phyloP scores from a whole-genome alignment of 1,140 invertebrate species.

The Bactericera cockerelli region DNA sequence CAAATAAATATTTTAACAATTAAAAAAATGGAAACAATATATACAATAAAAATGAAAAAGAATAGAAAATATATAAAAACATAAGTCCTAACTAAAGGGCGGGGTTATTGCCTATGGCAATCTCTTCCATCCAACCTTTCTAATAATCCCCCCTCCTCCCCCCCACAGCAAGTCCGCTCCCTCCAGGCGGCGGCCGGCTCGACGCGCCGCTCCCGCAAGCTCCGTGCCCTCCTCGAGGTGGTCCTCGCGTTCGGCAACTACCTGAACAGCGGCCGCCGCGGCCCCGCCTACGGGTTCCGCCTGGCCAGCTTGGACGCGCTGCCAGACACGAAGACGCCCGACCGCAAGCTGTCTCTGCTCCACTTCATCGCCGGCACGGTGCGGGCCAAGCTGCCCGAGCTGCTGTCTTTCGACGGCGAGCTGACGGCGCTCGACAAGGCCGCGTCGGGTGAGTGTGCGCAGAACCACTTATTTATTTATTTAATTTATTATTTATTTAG shows the following conservation, averaged over 20 bases:
- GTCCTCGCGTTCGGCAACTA: constrained; percentile 98
- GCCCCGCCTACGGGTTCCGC: constrained; percentile 96
- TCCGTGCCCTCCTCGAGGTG: constrained; percentile 77
- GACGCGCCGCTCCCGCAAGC: constrained; percentile 76
- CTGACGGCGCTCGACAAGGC: constrained; percentile 89
- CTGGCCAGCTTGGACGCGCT: constrained; percentile 88
- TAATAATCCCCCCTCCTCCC: too few species aligned
- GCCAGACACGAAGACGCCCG: constrained; percentile 84
- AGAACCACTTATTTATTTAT: too few species aligned
- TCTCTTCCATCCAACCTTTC: too few species aligned
- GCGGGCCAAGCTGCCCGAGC: constrained; percentile 68
- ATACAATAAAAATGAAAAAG: too few species aligned
- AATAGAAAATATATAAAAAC: too few species aligned
- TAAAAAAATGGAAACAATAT: too few species aligned
- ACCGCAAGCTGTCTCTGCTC: constrained; percentile 78
- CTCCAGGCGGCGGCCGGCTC: constrained; percentile 84
- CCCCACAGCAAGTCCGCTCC: constrained; percentile 77
- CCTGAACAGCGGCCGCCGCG: constrained; percentile 89
- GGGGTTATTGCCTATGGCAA: too few species aligned
- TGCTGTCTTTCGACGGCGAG: constrained; percentile 80
- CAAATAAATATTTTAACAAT: too few species aligned
- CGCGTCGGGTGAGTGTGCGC: constrained; percentile 62
- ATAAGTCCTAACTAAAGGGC: too few species aligned
- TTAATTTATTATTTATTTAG: too few species aligned
- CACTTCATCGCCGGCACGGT: constrained; percentile 91